phyloP scores from a whole-genome alignment of 2,888 invertebrate genomes.

The Eupeodes luniger region DNA sequence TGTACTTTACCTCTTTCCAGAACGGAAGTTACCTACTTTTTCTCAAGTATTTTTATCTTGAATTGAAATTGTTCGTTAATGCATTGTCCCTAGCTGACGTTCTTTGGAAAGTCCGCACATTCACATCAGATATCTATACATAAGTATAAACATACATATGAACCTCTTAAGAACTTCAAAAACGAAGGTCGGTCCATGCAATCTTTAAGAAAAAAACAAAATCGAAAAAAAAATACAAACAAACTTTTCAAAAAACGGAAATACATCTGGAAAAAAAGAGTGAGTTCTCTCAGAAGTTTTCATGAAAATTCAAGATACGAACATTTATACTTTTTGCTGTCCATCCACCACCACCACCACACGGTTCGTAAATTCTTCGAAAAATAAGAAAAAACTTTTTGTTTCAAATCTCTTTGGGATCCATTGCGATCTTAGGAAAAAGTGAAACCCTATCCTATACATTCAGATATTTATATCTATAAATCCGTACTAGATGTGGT shows the following conservation, averaged over 20 bases:
- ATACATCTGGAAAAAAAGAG: background rate
- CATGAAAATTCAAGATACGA: slow-evolving; percentile 60
- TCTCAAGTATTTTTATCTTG: slow-evolving; percentile 45
- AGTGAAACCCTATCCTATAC: slow-evolving; percentile 39
- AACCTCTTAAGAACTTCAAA: slow-evolving; percentile 6
- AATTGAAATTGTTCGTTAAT: slow-evolving; percentile 67
- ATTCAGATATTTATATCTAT: background rate
- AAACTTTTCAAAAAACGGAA: slow-evolving; percentile 52
- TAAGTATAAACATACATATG: background rate
- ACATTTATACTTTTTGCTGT: slow-evolving; percentile 65
- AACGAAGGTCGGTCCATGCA: slow-evolving; percentile 11
- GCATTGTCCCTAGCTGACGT: slow-evolving; percentile 33
- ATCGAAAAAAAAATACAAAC: slow-evolving; percentile 5
- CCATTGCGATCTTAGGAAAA: slow-evolving; percentile 33
- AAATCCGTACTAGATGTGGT: slow-evolving; percentile 8
- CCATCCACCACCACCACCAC: slow-evolving; percentile 57
- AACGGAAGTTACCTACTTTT: slow-evolving; percentile 19
- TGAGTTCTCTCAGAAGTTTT: slow-evolving; percentile 49
- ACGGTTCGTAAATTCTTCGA: slow-evolving; percentile 64
- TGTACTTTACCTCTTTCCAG: slow-evolving; percentile 5
- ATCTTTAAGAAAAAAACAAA: slow-evolving; percentile 28
- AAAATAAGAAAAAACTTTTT: slow-evolving; percentile 38
- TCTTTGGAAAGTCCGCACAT: slow-evolving; percentile 18
- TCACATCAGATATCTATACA: background rate
- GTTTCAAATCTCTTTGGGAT: slow-evolving; percentile 69